These are phyloP conservation scores for Ceratosolen fusciceps DNA, from an alignment of 1,140 invertebrate species.

Conservation along the genomic window DNA sequence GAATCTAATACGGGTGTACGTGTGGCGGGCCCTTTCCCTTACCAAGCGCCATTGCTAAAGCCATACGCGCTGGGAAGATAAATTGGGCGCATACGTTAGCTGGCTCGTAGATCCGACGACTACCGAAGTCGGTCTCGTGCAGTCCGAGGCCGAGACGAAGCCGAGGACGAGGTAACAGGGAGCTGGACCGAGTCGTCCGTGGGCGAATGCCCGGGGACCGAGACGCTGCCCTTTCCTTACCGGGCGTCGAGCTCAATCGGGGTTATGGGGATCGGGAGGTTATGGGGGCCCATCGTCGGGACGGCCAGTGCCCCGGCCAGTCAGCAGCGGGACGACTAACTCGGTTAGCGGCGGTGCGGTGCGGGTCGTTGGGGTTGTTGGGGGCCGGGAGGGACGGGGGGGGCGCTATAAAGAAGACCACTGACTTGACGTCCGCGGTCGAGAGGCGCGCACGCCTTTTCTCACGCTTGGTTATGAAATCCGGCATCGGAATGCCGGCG, in stretches of 20 bases:
- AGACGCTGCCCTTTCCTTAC: neutral
- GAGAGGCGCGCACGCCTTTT: neutral
- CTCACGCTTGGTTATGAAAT: conserved; percentile 22
- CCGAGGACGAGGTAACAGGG: too few relatives aligned
- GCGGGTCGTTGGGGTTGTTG: too few relatives aligned
- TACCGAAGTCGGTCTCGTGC: too few relatives aligned
- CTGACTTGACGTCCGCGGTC: neutral
- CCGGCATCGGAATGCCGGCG: neutral
- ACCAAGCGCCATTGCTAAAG: neutral
- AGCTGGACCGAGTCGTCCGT: too few relatives aligned
- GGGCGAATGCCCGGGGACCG: neutral
- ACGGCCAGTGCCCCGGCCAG: too few relatives aligned
- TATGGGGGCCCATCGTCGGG: neutral
- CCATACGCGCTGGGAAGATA: neutral
- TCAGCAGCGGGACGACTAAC: too few relatives aligned
- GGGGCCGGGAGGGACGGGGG: neutral
- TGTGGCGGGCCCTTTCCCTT: neutral
- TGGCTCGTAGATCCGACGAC: too few relatives aligned
- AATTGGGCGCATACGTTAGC: too few relatives aligned
- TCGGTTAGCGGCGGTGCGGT: too few relatives aligned
- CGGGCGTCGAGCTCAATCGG: neutral
- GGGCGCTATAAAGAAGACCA: neutral
- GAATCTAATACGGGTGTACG: neutral
- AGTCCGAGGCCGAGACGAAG: too few relatives aligned
- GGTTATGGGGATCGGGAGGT: neutral